Base-by-base conservation (phyloP, 2,797 vertebrate species). In the Phataginus tetradactyla region DNA sequence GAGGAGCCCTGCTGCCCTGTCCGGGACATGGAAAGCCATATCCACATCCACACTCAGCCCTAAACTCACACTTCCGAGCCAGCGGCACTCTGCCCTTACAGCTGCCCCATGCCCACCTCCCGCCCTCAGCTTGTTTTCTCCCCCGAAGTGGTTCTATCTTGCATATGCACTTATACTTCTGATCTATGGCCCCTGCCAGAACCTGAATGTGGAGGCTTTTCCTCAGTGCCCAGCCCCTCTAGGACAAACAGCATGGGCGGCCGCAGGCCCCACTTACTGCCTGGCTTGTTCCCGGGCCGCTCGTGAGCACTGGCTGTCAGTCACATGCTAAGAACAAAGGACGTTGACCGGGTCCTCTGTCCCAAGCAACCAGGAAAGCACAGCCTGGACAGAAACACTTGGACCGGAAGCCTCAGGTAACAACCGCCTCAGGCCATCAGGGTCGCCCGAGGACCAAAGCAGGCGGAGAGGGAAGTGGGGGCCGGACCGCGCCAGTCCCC, bases 201-300 rank as follows among this genome's bases (percentile, higher is more conserved):
- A 13, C 0, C 0, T 39, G 12, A 39, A 51, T 9, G 5, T 0
- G 5, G 20, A 7, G 18, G 42, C 59, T 18, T 18, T 1, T 49
- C 21, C 51, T 83, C 29, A 12, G 5, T 0, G 14, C 25, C 69
- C 18, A 7, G 13, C 39, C 61, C 32, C 1, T 32, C 27, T 21
- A 11, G 1, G 42, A 42, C 0, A 0, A 39, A 3, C 1, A 3
- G 45, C 45, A 45, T 9, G 10, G 45, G 45, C 11, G 0, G 45
- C 45, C 45, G 11, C 10, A 11, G 20, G 51, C 9, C 4, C 18
- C 10, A 1, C 0, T 9, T 2, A 21, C 3, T 5, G 11, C 53
- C 69, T 5, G 6, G 53, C 49, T 11, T 32, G 18, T 15, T 49
- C 42, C 3, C 0, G 1, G 29, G 34, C 34, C 9, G 7, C 55